phyloP scores from a whole-genome alignment of 37 sponge, comb jelly and placozoan genomes.

The Corticium candelabrum region DNA sequence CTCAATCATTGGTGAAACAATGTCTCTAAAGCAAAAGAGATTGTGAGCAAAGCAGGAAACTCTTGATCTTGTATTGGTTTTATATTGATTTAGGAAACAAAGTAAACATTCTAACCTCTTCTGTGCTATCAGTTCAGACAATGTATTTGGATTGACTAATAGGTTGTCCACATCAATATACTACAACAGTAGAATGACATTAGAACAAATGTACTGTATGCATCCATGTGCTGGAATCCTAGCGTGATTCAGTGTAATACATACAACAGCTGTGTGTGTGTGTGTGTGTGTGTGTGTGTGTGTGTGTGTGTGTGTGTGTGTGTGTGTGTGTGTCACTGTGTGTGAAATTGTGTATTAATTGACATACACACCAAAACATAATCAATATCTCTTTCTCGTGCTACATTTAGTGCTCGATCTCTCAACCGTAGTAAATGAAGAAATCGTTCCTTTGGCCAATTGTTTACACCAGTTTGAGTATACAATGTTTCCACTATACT shows the following conservation, averaged over 20 bases:
- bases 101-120: conserved; percentile 65
- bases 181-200: no score
- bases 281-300: no score
- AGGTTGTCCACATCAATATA: conserved; percentile 69
- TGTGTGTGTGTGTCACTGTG: no score
- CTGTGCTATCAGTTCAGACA: conserved; percentile 39
- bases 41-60: no score
- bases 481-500: conserved; percentile 14
- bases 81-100: no score
- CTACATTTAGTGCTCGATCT: conserved; percentile 57
- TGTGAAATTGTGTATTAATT: no score
- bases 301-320: no score
- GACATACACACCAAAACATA: conserved; percentile 79
- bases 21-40: conserved; percentile 44
- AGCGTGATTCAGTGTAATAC: no score
- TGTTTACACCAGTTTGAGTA: conserved; percentile 11
- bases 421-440: conserved; percentile 33
- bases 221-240: no score
- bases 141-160: conserved; percentile 47
- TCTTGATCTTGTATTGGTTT: no score
- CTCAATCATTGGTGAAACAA: conserved; percentile 64
- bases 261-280: no score
- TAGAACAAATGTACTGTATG: no score
- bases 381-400: conserved; percentile 33
- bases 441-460: conserved; percentile 48